These are phyloP conservation scores for Meandrina meandrites DNA, from an alignment of 92 coral and sea anemone genomes.

Conservation along the genomic window DNA sequence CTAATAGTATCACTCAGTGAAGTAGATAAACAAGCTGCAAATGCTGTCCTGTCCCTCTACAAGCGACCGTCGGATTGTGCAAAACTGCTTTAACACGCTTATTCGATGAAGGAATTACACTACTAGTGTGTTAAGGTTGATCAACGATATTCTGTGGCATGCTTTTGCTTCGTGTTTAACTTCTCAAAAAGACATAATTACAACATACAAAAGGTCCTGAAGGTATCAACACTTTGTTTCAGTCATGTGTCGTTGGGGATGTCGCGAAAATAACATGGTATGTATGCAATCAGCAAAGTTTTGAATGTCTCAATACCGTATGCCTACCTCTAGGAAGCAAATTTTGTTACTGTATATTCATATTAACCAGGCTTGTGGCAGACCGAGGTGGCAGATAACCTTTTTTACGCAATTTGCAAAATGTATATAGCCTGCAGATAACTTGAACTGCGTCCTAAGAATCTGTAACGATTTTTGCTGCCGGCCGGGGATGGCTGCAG, in stretches of 20 bases:
- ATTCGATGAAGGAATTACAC: neutral
- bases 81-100: neutral
- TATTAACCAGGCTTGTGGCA: neutral
- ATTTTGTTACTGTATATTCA: neutral
- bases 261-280: constrained; percentile 64
- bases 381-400: neutral
- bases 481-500: neutral
- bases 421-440: neutral
- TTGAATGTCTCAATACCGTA: neutral
- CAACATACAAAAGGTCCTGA: neutral
- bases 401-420: neutral
- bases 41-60: neutral
- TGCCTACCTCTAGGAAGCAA: no score
- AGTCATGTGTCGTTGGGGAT: constrained; percentile 71
- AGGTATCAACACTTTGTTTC: neutral
- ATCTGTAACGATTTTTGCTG: neutral
- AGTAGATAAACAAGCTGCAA: neutral
- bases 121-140: neutral
- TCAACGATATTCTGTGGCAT: neutral
- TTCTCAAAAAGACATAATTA: neutral
- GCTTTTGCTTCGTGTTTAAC: neutral
- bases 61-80: neutral
- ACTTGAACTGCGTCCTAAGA: neutral
- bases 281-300: neutral
- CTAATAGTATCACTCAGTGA: neutral